phyloP scores from a whole-genome alignment of 2,797 vertebrate species.

The Carcharodon carcharias region DNA sequence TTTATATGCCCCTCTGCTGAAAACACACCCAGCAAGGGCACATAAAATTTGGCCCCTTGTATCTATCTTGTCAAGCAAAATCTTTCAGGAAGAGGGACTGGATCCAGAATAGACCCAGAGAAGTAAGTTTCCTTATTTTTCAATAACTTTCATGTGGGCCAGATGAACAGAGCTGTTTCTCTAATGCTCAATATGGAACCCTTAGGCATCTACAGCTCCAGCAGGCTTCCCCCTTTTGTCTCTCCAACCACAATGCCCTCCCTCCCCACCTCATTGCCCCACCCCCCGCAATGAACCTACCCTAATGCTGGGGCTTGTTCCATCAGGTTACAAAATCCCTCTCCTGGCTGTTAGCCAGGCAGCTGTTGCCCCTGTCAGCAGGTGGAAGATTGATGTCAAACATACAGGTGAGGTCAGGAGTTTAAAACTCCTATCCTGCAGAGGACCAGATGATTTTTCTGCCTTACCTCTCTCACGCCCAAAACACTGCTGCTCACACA shows the following conservation, averaged over 20 bases:
- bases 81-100: neutral
- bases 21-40: no score
- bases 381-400: neutral
- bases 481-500: no score
- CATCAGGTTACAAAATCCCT: no score
- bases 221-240: neutral
- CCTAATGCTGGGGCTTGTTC: neutral
- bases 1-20: no score
- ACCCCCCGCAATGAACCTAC: no score
- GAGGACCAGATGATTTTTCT: neutral
- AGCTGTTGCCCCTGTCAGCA: neutral
- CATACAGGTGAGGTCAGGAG: neutral
- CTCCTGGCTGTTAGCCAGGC: no score
- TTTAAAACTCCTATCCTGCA: neutral
- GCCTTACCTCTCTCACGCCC: neutral
- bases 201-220: neutral
- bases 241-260: neutral
- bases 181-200: neutral
- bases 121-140: no score
- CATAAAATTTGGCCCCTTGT: no score
- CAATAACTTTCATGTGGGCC: no score
- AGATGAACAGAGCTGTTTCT: no score
- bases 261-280: no score
- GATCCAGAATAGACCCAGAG: neutral
- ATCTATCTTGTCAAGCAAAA: no score